Conservation (phyloP, 2,797 vertebrate species). For the Smutsia temminckii region DNA sequence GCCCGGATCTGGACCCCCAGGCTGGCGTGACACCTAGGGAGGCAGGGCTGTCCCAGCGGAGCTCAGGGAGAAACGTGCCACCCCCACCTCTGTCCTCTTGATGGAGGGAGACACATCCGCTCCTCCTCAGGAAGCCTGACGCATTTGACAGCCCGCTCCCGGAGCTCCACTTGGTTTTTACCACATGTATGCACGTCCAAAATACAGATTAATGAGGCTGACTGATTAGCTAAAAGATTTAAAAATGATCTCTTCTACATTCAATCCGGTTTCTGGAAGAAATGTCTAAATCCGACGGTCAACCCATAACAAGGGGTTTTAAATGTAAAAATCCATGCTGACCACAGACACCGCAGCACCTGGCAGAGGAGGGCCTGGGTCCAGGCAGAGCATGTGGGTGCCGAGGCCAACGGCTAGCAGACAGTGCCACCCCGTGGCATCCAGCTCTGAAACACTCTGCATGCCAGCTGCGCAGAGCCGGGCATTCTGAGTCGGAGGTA, state of each 20-base stretch:
- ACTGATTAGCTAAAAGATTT: background rate
- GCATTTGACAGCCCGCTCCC: background rate
- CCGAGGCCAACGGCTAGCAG: slow-evolving; percentile 63
- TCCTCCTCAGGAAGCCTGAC: background rate
- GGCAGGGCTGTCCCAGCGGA: fast-evolving
- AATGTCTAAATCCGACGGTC: background rate
- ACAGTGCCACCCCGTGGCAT: slow-evolving; percentile 84
- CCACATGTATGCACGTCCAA: background rate
- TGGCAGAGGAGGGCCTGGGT: background rate
- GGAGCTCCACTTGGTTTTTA: background rate
- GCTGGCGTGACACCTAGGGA: background rate
- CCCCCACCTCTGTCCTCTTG: fast-evolving
- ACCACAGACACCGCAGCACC: background rate
- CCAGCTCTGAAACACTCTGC: fast-evolving
- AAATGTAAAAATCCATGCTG: background rate
- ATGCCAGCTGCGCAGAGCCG: background rate
- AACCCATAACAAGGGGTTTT: background rate
- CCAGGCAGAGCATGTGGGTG: fast-evolving
- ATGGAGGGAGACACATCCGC: background rate
- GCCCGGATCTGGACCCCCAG: fast-evolving
- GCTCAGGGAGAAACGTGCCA: fast-evolving
- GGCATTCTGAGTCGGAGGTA: background rate
- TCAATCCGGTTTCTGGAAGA: background rate
- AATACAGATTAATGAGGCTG: background rate
- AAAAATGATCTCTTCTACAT: background rate